Percentiles rank a stretch among this genome's conserved stretches.
These are phyloP conservation scores for Cephus rjabovi DNA, from an alignment of 2,888 invertebrate species.

Conservation along the genomic window DNA sequence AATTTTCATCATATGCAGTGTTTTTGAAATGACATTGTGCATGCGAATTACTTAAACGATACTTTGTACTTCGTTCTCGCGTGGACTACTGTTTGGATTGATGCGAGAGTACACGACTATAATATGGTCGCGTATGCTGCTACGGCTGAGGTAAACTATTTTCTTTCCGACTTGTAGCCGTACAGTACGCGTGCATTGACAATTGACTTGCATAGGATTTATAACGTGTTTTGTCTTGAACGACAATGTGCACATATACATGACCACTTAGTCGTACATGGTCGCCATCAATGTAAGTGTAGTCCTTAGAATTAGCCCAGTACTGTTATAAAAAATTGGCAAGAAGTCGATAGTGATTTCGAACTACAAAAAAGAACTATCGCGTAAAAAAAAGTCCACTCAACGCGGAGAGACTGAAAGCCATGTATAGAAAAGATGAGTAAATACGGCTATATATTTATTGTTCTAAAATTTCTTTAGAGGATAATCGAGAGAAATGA, in stretches of 20 bases:
- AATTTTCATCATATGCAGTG: background rate
- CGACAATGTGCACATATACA: background rate
- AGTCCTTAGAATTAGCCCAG: background rate
- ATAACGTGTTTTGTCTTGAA: background rate
- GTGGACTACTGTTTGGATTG: background rate
- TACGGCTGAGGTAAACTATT: background rate
- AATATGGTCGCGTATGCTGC: background rate
- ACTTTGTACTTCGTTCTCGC: background rate
- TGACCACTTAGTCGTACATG: background rate
- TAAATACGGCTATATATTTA: background rate
- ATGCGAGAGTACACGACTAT: background rate
- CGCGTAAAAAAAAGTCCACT: background rate
- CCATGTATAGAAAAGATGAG: background rate
- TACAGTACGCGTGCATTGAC: background rate
- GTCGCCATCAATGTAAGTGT: background rate
- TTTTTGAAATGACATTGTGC: background rate
- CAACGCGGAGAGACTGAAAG: background rate
- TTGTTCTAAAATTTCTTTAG: background rate
- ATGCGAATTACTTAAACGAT: background rate
- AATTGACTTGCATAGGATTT: background rate
- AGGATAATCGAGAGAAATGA: background rate
- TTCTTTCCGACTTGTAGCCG: background rate
- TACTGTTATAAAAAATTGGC: background rate
- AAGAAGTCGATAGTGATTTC: background rate
- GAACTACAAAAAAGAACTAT: background rate